These are phyloP conservation scores for Etheostoma nigrum DNA, from an alignment of 2,797 vertebrate species.

Conservation along the genomic window DNA sequence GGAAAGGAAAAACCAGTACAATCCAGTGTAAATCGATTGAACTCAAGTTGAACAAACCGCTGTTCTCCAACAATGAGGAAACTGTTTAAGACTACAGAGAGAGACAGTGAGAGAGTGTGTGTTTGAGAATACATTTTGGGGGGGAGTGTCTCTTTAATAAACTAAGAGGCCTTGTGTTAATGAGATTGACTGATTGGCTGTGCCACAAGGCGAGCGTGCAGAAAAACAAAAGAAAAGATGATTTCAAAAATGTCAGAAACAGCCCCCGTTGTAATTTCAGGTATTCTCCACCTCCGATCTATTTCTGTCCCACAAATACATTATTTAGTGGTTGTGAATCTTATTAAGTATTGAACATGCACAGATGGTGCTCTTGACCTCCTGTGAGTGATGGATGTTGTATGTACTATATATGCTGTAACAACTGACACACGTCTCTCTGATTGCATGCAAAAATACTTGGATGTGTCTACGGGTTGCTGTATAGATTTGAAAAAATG, in stretches of 20 bases:
- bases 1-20: neutral
- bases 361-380: slow-evolving; percentile 85
- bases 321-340: slow-evolving; percentile 81
- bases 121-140: slow-evolving; percentile 5
- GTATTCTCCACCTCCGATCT: slow-evolving; percentile 71
- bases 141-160: slow-evolving; percentile 19
- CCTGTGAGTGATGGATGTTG: slow-evolving; percentile 55
- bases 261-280: slow-evolving; percentile 52
- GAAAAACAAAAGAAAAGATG: neutral
- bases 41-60: neutral
- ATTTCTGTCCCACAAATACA: slow-evolving; percentile 77
- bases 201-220: slow-evolving; percentile 5
- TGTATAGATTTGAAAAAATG: slow-evolving; percentile 35
- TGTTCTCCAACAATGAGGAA: neutral
- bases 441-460: slow-evolving; percentile 53
- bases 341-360: slow-evolving; percentile 87
- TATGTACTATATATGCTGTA: slow-evolving; percentile 70
- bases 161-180: slow-evolving; percentile 25
- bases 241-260: slow-evolving; percentile 62
- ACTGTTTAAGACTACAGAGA: neutral
- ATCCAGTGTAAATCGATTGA: neutral
- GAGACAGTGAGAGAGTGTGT: neutral
- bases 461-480: slow-evolving; percentile 2
- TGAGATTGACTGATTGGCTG: slow-evolving; percentile 21
- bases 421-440: slow-evolving; percentile 60